phyloP scores from a whole-genome alignment of 2,888 invertebrate species.

The Yponomeuta malinellus region DNA sequence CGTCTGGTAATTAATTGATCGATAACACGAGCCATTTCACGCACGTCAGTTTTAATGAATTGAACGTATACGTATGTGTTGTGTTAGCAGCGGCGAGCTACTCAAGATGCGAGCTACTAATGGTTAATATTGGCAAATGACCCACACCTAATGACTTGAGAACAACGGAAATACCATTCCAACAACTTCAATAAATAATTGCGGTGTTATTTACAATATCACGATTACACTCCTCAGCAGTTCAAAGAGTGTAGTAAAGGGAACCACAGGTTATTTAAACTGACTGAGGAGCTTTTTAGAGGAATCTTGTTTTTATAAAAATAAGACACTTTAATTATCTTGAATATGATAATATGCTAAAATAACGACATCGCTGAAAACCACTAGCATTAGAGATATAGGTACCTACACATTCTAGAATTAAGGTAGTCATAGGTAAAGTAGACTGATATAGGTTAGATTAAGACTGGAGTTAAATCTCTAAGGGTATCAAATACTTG shows the following conservation, averaged over 20 bases:
- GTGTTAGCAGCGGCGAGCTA: slow-evolving; percentile 17
- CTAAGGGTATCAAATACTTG: slow-evolving; percentile 28
- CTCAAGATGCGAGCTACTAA: neutral
- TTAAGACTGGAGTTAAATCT: slow-evolving; percentile 32
- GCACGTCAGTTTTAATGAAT: slow-evolving; percentile 33
- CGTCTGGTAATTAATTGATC: slow-evolving; percentile 24
- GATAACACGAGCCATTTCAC: slow-evolving; percentile 32
- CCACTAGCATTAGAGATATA: neutral
- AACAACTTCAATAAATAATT: no score
- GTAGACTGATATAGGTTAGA: slow-evolving; percentile 43
- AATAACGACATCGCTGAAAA: neutral
- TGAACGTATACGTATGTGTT: slow-evolving; percentile 31
- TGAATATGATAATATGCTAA: neutral
- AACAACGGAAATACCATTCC: neutral
- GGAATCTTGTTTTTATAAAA: no score
- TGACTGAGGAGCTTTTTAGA: no score
- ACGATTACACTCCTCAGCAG: no score
- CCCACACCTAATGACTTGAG: neutral
- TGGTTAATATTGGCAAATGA: neutral
- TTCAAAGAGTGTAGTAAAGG: no score
- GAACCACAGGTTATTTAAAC: no score
- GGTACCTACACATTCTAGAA: neutral
- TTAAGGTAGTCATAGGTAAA: slow-evolving; percentile 23
- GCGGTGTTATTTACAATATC: no score
- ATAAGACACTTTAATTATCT: no score